Evolutionary conservation across 2,797 vertebrate genomes (phyloP).

Genomic region (Cyprinodon diabolis): DNA sequence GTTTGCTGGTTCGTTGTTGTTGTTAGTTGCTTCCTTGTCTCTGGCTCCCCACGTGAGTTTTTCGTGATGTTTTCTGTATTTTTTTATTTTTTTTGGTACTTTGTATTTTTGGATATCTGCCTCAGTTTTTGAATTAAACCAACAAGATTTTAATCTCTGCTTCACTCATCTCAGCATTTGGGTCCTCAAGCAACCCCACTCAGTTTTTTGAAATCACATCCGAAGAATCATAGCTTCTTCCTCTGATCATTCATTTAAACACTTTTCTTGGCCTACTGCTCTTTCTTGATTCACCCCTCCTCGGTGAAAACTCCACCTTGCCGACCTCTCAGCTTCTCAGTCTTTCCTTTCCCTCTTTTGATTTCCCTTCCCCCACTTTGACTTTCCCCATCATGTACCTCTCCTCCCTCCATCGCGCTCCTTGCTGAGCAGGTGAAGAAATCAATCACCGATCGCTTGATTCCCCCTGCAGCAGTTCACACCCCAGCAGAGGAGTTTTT

Average conservation of each 20-base stretch:
- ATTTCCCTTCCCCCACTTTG: slow-evolving; percentile 26
- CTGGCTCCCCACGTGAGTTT: too few relatives aligned
- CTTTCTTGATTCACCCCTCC: slow-evolving; percentile 39
- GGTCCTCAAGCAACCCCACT: too few relatives aligned
- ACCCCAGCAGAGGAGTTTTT: slow-evolving; percentile 36
- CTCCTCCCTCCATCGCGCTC: slow-evolving; percentile 20
- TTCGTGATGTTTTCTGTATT: too few relatives aligned
- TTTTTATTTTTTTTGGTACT: too few relatives aligned
- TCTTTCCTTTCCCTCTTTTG: slow-evolving; percentile 12
- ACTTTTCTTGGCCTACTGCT: slow-evolving; percentile 10
- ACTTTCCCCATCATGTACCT: slow-evolving; percentile 45
- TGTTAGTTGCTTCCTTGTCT: too few relatives aligned
- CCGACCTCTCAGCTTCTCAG: not conserved
- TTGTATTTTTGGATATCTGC: too few relatives aligned
- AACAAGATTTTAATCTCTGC: too few relatives aligned
- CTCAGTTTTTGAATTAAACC: too few relatives aligned
- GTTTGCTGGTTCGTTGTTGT: too few relatives aligned
- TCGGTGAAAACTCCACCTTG: not conserved
- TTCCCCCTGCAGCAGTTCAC: slow-evolving; percentile 40
- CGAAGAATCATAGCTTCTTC: not conserved
- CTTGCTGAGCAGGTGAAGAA: slow-evolving; percentile 52
- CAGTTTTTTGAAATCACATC: not conserved
- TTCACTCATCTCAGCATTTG: too few relatives aligned
- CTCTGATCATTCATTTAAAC: not conserved
- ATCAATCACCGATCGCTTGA: slow-evolving; percentile 66